Conservation (phyloP, 2,888 invertebrate genomes). For the Brachyptera putata region DNA sequence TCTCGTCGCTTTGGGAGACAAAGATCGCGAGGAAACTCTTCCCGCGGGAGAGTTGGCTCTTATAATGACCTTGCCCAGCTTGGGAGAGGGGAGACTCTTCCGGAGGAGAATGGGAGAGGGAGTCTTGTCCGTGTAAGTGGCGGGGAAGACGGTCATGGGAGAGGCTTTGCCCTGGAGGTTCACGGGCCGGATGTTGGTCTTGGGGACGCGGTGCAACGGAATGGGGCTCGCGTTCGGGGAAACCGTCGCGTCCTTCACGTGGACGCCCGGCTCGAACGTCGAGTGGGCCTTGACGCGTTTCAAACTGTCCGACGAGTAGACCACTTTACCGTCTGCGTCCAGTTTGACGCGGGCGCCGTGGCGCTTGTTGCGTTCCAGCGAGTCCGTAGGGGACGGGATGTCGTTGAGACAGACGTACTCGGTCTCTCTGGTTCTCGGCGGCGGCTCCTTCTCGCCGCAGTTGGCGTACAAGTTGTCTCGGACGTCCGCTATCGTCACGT, state of each 20-base stretch:
- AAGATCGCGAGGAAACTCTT: neutral
- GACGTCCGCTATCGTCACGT: conserved; percentile 80
- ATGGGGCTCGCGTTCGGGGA: conserved; percentile 51
- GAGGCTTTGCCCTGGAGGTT: conserved; percentile 26
- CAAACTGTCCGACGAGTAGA: conserved; percentile 82
- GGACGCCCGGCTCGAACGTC: conserved; percentile 81
- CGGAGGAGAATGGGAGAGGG: conserved; percentile 37
- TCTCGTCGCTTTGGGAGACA: neutral
- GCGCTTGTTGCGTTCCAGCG: conserved; percentile 53
- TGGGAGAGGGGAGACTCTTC: conserved; percentile 52
- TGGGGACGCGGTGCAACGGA: conserved; percentile 44
- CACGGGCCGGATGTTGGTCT: conserved; percentile 46
- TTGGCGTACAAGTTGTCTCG: conserved; percentile 55
- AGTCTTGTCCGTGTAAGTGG: conserved; percentile 30
- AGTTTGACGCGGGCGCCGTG: conserved; percentile 76
- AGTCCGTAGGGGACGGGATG: conserved; percentile 53
- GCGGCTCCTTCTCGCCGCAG: neutral
- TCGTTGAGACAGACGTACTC: conserved; percentile 82
- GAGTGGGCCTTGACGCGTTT: conserved; percentile 71
- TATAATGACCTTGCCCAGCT: conserved; percentile 61
- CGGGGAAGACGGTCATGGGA: conserved; percentile 25
- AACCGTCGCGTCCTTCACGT: conserved; percentile 58
- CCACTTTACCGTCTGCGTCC: conserved; percentile 82
- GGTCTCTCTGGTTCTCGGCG: conserved; percentile 45
- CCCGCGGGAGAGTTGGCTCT: conserved; percentile 50